These are phyloP conservation scores for Myathropa florea DNA, from an alignment of 2,888 invertebrate species.

Conservation along the genomic window DNA sequence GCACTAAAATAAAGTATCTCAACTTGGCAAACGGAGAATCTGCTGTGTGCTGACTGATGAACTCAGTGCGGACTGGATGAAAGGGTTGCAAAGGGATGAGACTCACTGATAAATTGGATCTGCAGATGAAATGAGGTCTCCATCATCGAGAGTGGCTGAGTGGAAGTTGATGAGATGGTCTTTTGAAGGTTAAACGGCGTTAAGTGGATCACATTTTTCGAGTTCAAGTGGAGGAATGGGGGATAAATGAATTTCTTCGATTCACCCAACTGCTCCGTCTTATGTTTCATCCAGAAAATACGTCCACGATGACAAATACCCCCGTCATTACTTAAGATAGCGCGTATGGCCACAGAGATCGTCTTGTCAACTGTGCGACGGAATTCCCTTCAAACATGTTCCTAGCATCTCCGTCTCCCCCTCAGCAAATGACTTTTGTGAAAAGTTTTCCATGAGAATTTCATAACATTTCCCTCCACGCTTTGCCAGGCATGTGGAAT, in stretches of 20 bases:
- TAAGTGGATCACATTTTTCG: too few species aligned
- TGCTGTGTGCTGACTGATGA: neutral
- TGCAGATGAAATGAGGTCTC: neutral
- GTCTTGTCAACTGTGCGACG: neutral
- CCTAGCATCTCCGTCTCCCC: neutral
- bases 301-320: too few species aligned
- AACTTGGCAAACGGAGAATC: neutral
- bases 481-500: constrained; percentile 41
- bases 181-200: too few species aligned
- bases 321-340: neutral
- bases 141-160: neutral
- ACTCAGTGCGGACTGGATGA: neutral
- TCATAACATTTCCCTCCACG: neutral
- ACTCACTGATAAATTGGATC: neutral
- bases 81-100: neutral
- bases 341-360: neutral
- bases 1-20: neutral
- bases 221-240: too few species aligned
- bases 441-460: neutral
- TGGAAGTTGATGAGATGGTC: neutral
- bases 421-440: neutral
- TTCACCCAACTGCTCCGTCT: too few species aligned
- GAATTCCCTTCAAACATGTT: neutral
- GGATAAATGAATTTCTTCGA: too few species aligned
- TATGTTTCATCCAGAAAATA: too few species aligned